phyloP scores from a whole-genome alignment of 2,888 invertebrate species.

The Anorthoa munda region DNA sequence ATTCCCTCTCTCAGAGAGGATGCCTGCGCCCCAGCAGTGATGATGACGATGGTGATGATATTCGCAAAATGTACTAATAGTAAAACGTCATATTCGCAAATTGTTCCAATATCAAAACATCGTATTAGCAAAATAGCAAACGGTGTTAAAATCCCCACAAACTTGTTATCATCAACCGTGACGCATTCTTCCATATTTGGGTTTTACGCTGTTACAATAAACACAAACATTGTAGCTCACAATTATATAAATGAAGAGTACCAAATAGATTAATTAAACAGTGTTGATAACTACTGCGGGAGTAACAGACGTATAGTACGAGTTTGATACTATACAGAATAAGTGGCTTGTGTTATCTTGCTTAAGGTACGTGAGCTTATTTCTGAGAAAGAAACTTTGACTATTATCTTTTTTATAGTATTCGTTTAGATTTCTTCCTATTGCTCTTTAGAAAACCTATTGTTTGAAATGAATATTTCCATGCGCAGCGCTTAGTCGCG shows the following conservation, averaged over 20 bases:
- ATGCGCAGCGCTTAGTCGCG: conserved; percentile 96
- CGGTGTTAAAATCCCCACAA: neutral
- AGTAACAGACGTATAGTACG: neutral
- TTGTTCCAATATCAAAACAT: too few species aligned
- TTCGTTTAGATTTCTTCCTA: too few species aligned
- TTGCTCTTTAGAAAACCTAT: too few species aligned
- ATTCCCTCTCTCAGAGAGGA: too few species aligned
- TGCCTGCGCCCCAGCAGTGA: too few species aligned
- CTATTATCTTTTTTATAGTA: neutral
- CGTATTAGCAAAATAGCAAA: too few species aligned
- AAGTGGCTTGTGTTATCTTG: neutral
- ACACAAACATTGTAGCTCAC: neutral
- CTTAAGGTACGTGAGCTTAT: neutral
- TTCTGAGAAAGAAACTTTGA: neutral
- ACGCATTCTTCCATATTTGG: neutral
- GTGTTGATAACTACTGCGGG: conserved; percentile 8
- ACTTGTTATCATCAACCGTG: neutral
- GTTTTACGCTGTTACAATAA: conserved; percentile 18
- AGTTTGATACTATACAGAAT: neutral
- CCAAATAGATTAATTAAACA: conserved; percentile 14
- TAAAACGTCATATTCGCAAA: too few species aligned
- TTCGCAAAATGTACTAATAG: too few species aligned
- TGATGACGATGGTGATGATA: too few species aligned
- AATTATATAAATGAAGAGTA: conserved; percentile 16
- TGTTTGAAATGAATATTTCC: too few species aligned